Conservation (phyloP, 2,113 vertebrate genomes). For the Labeo rohita region DNA sequence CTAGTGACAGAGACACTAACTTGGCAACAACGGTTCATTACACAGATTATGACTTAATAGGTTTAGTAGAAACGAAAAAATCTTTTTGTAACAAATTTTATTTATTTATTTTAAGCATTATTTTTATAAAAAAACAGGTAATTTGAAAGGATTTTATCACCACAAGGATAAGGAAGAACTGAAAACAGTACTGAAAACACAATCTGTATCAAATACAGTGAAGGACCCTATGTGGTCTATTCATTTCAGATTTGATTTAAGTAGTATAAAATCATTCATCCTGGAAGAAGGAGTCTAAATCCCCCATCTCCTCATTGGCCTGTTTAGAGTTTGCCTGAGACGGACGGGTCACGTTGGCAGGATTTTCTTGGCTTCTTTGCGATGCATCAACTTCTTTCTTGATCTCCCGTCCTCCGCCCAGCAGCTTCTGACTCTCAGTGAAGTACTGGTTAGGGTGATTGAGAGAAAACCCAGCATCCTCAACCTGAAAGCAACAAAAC, state of each 20-base stretch:
- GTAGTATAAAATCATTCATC: constrained; percentile 58
- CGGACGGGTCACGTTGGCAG: constrained; percentile 45
- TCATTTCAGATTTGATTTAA: neutral
- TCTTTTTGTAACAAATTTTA: neutral
- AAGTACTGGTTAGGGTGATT: constrained; percentile 99
- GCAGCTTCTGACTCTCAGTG: constrained; percentile 83
- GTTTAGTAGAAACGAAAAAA: neutral
- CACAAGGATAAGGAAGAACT: neutral
- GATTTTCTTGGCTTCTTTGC: constrained; percentile 69
- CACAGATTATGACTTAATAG: neutral
- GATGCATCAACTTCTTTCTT: constrained; percentile 84
- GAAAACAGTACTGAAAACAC: neutral
- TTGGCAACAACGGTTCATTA: too few relatives aligned
- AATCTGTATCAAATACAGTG: neutral
- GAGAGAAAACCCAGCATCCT: constrained; percentile 89
- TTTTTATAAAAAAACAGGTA: neutral
- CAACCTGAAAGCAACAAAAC: constrained; percentile 74
- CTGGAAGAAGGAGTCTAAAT: constrained; percentile 82
- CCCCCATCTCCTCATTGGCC: constrained; percentile 75
- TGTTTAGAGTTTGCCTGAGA: constrained; percentile 60
- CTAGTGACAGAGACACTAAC: too few relatives aligned
- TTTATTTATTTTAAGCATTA: neutral
- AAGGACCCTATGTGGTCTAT: neutral
- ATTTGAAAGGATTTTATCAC: neutral
- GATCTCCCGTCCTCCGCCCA: constrained; percentile 78